Percentiles rank a stretch among this genome's conserved stretches.
Conservation (phyloP, 2,113 vertebrate genomes). For the Callipepla californica region DNA sequence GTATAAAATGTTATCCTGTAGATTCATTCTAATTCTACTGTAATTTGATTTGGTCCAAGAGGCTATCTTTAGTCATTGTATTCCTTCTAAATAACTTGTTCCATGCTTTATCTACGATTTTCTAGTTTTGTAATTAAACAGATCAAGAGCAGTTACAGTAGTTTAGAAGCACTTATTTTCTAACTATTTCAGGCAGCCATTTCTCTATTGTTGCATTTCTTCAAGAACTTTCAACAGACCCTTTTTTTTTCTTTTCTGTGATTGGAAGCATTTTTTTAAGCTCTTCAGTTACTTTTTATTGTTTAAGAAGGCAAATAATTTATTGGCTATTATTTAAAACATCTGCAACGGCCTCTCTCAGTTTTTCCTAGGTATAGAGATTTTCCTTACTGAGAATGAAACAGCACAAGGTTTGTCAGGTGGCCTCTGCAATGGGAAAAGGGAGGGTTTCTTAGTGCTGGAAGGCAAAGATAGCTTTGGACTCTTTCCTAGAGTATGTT, state of each 20-base stretch:
- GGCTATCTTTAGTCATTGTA: background rate
- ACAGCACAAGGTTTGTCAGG: conserved; percentile 16
- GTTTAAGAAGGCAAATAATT: conserved; percentile 36
- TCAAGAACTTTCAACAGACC: conserved; percentile 34
- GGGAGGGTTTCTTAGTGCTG: background rate
- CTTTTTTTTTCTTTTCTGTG: background rate
- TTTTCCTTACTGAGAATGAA: conserved; percentile 1
- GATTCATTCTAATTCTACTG: background rate
- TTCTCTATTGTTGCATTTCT: conserved; percentile 15
- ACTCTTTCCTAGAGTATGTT: conserved; percentile 45
- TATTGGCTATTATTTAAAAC: conserved; percentile 51
- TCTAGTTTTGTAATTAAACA: background rate
- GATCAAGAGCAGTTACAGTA: background rate
- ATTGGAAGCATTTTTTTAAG: background rate
- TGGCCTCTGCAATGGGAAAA: conserved; percentile 33
- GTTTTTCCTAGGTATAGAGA: conserved; percentile 10
- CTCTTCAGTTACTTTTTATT: conserved; percentile 39
- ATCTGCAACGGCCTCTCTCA: conserved; percentile 14
- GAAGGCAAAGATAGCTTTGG: conserved; percentile 58
- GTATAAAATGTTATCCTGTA: background rate
- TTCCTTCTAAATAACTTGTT: background rate
- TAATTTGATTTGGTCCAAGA: background rate
- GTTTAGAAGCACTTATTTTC: background rate
- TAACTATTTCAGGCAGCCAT: conserved; percentile 6
- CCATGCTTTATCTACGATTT: background rate